phyloP scores from a whole-genome alignment of 1,140 invertebrate species.

The Condylostylus longicornis region DNA sequence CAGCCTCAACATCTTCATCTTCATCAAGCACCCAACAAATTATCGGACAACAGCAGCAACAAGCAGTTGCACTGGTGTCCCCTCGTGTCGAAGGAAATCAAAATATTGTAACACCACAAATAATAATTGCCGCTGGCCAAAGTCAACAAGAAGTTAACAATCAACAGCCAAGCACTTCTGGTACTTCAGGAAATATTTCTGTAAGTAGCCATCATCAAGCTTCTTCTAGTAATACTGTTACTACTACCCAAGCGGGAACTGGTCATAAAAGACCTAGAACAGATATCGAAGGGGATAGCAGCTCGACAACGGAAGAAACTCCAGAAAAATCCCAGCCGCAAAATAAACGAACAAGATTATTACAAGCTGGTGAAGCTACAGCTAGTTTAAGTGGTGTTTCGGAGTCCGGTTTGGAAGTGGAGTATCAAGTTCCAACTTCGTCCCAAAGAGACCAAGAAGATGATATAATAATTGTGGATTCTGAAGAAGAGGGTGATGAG shows the following conservation, averaged over 20 bases:
- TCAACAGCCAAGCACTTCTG: constrained; percentile 30
- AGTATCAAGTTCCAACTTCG: constrained; percentile 64
- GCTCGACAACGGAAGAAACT: constrained; percentile 35
- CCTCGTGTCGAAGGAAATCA: constrained; percentile 46
- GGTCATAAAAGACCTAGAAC: constrained; percentile 41
- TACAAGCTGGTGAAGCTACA: constrained; percentile 21
- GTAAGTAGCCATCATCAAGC: constrained; percentile 39
- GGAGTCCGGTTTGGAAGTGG: constrained; percentile 45
- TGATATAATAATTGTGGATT: constrained; percentile 58
- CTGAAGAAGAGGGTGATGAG: constrained; percentile 40
- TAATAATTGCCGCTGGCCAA: too few relatives aligned
- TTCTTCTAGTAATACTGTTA: constrained; percentile 41
- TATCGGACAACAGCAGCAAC: constrained; percentile 35
- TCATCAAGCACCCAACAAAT: constrained; percentile 16
- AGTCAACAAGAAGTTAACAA: constrained; percentile 33
- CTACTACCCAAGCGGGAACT: constrained; percentile 41
- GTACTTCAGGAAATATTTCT: constrained; percentile 22
- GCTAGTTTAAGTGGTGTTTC: constrained; percentile 28
- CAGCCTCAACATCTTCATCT: neutral
- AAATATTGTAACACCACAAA: constrained; percentile 19
- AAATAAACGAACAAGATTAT: constrained; percentile 30
- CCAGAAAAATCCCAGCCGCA: constrained; percentile 28
- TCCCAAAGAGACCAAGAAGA: constrained; percentile 68
- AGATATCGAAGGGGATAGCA: constrained; percentile 39
- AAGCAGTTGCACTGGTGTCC: constrained; percentile 57